A percentile compares a stretch with the other conserved stretches of the same genome.
phyloP scores from a whole-genome alignment of 2,888 invertebrate species.

The Fragum fragum region DNA sequence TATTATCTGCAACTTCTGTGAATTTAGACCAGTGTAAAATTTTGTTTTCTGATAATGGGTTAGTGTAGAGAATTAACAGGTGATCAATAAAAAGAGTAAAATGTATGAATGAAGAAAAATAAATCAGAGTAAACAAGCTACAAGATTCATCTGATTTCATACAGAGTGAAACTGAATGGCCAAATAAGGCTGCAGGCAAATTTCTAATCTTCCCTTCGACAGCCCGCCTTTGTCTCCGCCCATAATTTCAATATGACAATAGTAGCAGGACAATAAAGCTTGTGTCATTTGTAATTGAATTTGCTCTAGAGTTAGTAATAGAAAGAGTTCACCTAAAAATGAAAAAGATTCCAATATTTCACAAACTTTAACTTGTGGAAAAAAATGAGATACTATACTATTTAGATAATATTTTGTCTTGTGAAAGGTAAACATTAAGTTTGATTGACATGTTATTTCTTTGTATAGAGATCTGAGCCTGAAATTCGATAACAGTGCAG shows the following conservation, averaged over 20 bases:
- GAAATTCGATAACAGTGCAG: conserved; percentile 23
- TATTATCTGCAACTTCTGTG: too few relatives aligned
- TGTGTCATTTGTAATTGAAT: neutral
- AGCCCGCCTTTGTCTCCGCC: conserved; percentile 3
- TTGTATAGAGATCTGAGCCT: conserved; percentile 21
- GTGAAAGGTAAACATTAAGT: conserved; percentile 1
- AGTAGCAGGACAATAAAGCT: neutral
- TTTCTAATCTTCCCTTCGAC: conserved; percentile 1
- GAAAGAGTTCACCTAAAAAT: too few relatives aligned
- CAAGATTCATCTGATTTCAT: neutral
- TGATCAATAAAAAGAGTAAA: too few relatives aligned
- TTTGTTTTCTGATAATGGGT: too few relatives aligned
- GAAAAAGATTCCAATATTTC: too few relatives aligned
- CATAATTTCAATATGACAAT: neutral
- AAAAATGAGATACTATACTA: too few relatives aligned
- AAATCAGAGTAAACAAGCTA: neutral
- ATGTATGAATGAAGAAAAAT: neutral
- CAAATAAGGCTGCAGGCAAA: conserved; percentile 2
- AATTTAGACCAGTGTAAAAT: too few relatives aligned
- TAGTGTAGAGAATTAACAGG: too few relatives aligned
- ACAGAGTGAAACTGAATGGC: neutral
- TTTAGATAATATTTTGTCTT: too few relatives aligned
- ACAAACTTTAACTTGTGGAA: too few relatives aligned
- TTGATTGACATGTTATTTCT: conserved; percentile 18
- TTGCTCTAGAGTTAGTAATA: neutral